These are phyloP conservation scores for Osmerus mordax DNA, from an alignment of 2,113 vertebrate genomes.

Conservation along the genomic window DNA sequence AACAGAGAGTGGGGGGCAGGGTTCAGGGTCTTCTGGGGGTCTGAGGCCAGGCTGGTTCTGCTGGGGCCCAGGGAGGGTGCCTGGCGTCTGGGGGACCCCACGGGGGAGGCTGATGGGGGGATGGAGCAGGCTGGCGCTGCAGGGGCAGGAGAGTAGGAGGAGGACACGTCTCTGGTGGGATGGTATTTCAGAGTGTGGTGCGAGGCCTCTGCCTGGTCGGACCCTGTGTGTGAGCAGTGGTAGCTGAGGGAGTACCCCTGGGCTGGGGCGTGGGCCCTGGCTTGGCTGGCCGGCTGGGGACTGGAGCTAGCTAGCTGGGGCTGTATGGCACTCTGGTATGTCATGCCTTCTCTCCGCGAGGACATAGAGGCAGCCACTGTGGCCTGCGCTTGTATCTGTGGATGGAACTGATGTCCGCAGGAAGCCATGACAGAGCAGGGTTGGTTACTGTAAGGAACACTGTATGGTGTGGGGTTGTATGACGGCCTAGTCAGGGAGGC, in stretches of 20 bases:
- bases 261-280: slow-evolving; percentile 54
- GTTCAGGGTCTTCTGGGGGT: slow-evolving; percentile 70
- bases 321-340: slow-evolving; percentile 71
- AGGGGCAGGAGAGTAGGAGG: slow-evolving; percentile 70
- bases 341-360: slow-evolving; percentile 71
- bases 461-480: slow-evolving; percentile 78
- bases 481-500: slow-evolving; percentile 71
- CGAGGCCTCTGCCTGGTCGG: not conserved
- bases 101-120: slow-evolving; percentile 67
- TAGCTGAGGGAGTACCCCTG: slow-evolving; percentile 68
- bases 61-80: slow-evolving; percentile 56
- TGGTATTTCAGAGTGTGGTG: slow-evolving; percentile 52
- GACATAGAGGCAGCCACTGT: slow-evolving; percentile 60
- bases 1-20: slow-evolving; percentile 48
- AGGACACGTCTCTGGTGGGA: slow-evolving; percentile 65
- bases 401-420: slow-evolving; percentile 71
- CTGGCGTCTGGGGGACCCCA: slow-evolving; percentile 52
- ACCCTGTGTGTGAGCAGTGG: slow-evolving; percentile 60
- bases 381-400: slow-evolving; percentile 72
- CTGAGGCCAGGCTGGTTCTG: slow-evolving; percentile 52
- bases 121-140: slow-evolving; percentile 73
- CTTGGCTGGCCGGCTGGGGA: slow-evolving; percentile 58
- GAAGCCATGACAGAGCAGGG: slow-evolving; percentile 74
- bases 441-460: slow-evolving; percentile 74
- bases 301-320: slow-evolving; percentile 53